phyloP scores from a whole-genome alignment of 2,797 vertebrate genomes.

The Argyrosomus regius region DNA sequence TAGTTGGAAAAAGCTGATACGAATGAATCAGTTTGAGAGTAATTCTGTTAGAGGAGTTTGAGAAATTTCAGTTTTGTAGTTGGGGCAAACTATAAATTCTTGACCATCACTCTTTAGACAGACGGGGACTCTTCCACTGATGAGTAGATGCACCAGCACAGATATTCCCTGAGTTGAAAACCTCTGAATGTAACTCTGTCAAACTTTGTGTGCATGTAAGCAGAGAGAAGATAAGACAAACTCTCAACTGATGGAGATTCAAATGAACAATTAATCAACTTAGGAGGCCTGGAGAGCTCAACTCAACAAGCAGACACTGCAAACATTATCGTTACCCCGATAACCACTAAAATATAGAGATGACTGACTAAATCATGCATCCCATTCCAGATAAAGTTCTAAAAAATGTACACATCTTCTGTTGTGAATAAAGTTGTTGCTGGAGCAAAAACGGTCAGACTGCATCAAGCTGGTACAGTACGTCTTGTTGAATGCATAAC shows the following conservation, averaged over 20 bases:
- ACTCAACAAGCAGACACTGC: neutral
- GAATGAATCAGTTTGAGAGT: no score
- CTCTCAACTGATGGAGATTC: neutral
- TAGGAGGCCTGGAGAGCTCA: neutral
- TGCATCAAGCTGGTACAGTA: neutral
- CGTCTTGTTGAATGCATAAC: neutral
- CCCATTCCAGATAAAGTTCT: slow-evolving; percentile 1
- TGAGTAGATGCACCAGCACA: no score
- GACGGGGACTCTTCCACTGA: no score
- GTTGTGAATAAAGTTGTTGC: neutral
- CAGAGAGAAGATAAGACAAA: neutral
- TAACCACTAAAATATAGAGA: neutral
- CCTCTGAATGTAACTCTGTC: neutral
- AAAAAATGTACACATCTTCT: neutral
- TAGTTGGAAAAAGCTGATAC: no score
- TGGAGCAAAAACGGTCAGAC: neutral
- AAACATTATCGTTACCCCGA: neutral
- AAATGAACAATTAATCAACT: neutral
- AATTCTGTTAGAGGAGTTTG: no score
- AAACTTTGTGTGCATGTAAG: neutral
- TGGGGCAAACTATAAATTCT: no score
- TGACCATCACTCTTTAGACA: no score
- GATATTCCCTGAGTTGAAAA: neutral
- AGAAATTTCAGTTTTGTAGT: no score
- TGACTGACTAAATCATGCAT: neutral